Evolutionary conservation across 2,888 invertebrate species (phyloP).

Genomic region (Nebria salina): DNA sequence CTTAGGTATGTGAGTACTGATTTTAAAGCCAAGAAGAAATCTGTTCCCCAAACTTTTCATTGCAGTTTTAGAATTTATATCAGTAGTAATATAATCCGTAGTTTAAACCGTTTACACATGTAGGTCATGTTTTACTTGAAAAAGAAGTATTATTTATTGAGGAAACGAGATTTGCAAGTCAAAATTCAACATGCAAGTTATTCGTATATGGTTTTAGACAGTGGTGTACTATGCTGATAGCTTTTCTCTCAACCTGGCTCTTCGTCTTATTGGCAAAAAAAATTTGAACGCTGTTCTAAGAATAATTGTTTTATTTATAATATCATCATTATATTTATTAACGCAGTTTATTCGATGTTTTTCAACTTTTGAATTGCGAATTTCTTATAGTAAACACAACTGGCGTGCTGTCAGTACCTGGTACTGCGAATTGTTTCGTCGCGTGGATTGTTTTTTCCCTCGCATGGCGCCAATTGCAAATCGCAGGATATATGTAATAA

Average conservation of each 20-base stretch:
- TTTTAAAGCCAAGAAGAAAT: not conserved
- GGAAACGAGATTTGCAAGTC: not conserved
- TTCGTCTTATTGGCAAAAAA: not conserved
- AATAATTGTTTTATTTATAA: no score
- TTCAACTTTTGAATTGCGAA: not conserved
- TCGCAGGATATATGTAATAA: not conserved
- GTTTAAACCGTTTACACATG: not conserved
- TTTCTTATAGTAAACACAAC: not conserved
- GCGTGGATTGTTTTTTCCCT: not conserved
- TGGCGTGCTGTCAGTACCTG: not conserved
- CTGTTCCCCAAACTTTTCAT: not conserved
- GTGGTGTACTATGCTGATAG: not conserved
- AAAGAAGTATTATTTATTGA: not conserved
- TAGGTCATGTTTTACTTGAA: constrained; percentile 1
- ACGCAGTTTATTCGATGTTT: not conserved
- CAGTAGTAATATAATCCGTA: not conserved
- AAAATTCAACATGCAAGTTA: not conserved
- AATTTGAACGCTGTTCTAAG: no score
- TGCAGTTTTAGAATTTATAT: not conserved
- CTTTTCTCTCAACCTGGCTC: not conserved
- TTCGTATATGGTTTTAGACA: not conserved
- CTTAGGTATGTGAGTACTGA: not conserved
- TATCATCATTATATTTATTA: no score
- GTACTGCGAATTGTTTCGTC: not conserved
- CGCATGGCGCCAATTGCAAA: not conserved